Conservation (phyloP, 2,113 vertebrate genomes). For the Hippocampus guttulatus region DNA sequence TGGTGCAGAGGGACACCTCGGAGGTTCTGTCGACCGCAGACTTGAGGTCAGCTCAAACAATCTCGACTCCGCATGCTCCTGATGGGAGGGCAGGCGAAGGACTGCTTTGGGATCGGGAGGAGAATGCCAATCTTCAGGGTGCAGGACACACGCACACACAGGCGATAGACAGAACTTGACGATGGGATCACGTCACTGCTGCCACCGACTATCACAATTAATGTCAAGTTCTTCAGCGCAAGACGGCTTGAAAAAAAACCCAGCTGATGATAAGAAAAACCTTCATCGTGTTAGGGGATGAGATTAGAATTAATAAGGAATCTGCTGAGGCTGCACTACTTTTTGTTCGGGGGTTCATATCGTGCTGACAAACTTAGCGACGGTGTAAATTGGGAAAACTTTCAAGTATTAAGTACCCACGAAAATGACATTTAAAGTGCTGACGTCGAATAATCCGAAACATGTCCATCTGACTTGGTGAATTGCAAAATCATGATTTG, state of each 20-base stretch:
- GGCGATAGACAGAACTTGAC: slow-evolving; percentile 53
- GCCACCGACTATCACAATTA: slow-evolving; percentile 62
- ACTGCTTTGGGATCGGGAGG: slow-evolving; percentile 47
- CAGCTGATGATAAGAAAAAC: slow-evolving; percentile 29
- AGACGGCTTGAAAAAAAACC: slow-evolving; percentile 17
- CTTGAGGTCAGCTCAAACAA: slow-evolving; percentile 43
- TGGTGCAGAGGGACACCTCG: slow-evolving; percentile 30
- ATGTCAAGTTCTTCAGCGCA: slow-evolving; percentile 51
- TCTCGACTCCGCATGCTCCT: slow-evolving; percentile 26
- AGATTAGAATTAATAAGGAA: slow-evolving; percentile 19
- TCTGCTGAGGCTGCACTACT: background rate
- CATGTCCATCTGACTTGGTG: background rate
- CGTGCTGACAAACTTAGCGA: slow-evolving; percentile 7
- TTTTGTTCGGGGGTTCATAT: slow-evolving; percentile 1
- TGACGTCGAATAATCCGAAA: background rate
- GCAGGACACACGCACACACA: slow-evolving; percentile 50
- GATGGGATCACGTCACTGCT: slow-evolving; percentile 53
- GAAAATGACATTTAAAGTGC: background rate
- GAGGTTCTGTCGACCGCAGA: slow-evolving; percentile 39
- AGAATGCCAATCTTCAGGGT: slow-evolving; percentile 35
- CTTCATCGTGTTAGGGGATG: slow-evolving; percentile 22
- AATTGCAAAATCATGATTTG: background rate
- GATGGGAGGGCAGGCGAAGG: slow-evolving; percentile 46
- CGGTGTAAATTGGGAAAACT: background rate
- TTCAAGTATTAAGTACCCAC: background rate